A percentile compares a stretch with the other conserved stretches of the same genome.
Conservation (phyloP, 2,797 vertebrate genomes). For the Accipiter minullus region DNA sequence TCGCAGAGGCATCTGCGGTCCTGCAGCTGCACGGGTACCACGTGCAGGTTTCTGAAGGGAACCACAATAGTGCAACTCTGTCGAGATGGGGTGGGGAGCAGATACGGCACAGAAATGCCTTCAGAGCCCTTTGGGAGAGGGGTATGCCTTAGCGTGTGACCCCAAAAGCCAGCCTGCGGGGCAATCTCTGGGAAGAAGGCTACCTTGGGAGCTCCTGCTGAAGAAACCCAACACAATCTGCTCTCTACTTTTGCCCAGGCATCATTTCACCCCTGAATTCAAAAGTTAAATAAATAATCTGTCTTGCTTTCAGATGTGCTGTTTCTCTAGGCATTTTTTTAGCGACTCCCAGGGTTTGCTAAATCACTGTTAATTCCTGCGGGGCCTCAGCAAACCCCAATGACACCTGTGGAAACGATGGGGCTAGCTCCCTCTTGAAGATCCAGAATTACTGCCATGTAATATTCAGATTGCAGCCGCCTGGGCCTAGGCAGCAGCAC, state of each 20-base stretch:
- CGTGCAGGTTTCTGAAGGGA: neutral
- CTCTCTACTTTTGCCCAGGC: neutral
- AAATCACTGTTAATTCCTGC: neutral
- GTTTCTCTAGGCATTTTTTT: neutral
- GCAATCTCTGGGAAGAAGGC: accelerated
- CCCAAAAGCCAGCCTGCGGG: neutral
- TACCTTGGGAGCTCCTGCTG: neutral
- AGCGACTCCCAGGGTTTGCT: neutral
- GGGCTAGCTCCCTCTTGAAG: neutral
- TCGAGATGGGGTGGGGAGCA: neutral
- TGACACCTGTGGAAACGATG: neutral
- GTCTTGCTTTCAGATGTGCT: neutral
- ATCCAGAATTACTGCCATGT: neutral
- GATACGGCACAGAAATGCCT: neutral
- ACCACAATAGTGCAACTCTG: neutral
- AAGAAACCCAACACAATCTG: neutral
- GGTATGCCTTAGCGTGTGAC: accelerated
- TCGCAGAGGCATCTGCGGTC: neutral
- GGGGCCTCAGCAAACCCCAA: neutral
- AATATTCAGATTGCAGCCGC: neutral
- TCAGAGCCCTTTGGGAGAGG: neutral
- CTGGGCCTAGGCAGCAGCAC: neutral
- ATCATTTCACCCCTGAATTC: neutral
- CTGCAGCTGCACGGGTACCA: neutral
- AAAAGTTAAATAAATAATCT: neutral